A percentile compares a stretch with the other conserved stretches of the same genome.
phyloP scores from a whole-genome alignment of 2,888 invertebrate genomes.

The Orthosia cruda region DNA sequence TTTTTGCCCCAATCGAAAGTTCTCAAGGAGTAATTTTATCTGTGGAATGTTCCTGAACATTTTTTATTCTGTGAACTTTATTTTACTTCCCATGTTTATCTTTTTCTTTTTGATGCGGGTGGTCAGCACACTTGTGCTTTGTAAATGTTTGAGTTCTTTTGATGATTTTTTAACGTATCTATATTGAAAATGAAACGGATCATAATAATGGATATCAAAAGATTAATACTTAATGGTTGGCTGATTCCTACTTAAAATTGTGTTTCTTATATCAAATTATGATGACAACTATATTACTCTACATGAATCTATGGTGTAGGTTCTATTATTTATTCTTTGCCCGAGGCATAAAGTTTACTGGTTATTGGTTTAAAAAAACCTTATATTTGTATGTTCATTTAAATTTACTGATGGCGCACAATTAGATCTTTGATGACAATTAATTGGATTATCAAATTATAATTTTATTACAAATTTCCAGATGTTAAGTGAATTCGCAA shows the following conservation, averaged over 20 bases:
- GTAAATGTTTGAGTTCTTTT: constrained; percentile 1
- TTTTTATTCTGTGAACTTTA: constrained; percentile 64
- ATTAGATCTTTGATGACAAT: not conserved
- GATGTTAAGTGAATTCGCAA: too few species aligned
- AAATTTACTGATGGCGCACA: too few species aligned
- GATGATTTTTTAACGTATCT: not conserved
- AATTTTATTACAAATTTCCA: too few species aligned
- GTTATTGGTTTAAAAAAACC: too few species aligned
- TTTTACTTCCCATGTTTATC: constrained; percentile 41
- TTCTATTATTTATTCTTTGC: too few species aligned
- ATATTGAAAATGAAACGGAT: not conserved
- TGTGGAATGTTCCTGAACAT: constrained; percentile 68
- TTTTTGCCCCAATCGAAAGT: constrained; percentile 74
- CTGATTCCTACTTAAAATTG: too few species aligned
- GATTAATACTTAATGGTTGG: not conserved
- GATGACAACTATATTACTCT: too few species aligned
- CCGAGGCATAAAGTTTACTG: too few species aligned
- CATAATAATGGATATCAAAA: not conserved
- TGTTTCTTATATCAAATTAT: too few species aligned
- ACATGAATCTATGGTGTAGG: too few species aligned
- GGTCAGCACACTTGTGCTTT: constrained; percentile 11
- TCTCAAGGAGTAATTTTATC: constrained; percentile 70
- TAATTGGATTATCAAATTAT: not conserved
- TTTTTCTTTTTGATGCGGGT: constrained; percentile 29
- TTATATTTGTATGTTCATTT: too few species aligned